Evolutionary conservation across 2,888 invertebrate species (phyloP).

Genomic region (Alcis repandata): DNA sequence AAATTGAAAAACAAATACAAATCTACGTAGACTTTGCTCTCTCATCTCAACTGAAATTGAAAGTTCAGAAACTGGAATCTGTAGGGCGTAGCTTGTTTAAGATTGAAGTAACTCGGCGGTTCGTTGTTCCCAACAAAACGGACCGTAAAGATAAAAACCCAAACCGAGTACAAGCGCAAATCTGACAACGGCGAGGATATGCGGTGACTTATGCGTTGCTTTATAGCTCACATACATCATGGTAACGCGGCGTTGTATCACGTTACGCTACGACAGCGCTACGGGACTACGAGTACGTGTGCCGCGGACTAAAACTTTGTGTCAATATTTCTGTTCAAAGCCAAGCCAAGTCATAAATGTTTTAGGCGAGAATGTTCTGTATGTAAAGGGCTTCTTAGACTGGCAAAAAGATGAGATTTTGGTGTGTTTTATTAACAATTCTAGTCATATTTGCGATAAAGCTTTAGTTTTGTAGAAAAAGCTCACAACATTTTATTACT

Average conservation of each 20-base stretch:
- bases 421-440: no score
- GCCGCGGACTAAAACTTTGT: not conserved
- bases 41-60: not conserved
- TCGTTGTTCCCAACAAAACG: conserved; percentile 8
- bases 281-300: not conserved
- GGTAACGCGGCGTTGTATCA: conserved; percentile 6
- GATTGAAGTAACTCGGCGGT: not conserved
- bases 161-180: conserved; percentile 9
- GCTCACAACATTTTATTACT: no score
- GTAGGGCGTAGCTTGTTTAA: not conserved
- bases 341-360: no score
- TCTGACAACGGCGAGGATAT: conserved; percentile 19
- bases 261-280: not conserved
- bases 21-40: no score
- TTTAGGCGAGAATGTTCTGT: no score
- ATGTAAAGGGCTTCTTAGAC: no score
- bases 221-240: conserved; percentile 17
- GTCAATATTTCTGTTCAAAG: conserved; percentile 1
- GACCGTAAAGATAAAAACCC: conserved; percentile 15
- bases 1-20: no score
- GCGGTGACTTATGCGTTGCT: conserved; percentile 21
- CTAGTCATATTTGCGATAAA: no score
- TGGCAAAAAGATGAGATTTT: no score
- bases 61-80: not conserved
- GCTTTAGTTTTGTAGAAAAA: no score